Evolutionary conservation across 2,797 vertebrate genomes (phyloP), one percentile per base, ranked within the genome.

Genomic region (Otolemur crassicaudatus): DNA sequence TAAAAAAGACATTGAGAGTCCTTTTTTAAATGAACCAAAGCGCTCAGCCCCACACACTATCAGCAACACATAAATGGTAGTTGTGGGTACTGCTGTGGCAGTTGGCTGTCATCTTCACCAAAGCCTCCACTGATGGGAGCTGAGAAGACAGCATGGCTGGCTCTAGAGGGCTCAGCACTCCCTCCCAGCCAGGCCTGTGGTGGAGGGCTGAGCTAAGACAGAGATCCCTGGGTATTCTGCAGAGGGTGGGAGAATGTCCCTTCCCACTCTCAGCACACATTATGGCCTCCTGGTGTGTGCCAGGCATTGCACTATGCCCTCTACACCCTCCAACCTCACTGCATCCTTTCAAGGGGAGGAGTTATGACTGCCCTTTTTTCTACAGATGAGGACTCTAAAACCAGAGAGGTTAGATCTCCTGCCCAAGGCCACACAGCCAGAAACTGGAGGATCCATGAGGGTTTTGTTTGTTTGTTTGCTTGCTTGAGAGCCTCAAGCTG

Each of bases 371-470:
- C 27, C 22, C 9, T 7, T 9, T 31, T 80, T 91, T 31, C 60
- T 69, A n/a, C 72, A 93, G 72, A 85, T 4, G 29, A 77, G n/a
- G 46, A 67, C 29, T 69, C 49, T 25, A 25, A 46, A 91, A 67
- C 11, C 69, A 94, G 46, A 92, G 60, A 82, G 37, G 82, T 82
- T 29, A 75, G 79, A 23, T 79, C 79, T 91, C 75, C 56, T 70
- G 43, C 40, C 69, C 53, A 49, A 86, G 43, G 46, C 77, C 84
- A 90, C 61, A 46, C 75, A 91, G 65, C 60, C 61, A 80, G 13
- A 72, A 73, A 65, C 40, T n/a, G 72, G 58, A 91, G 40, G 37
- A 46, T 34, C 29, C 65, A 17, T 19, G 40, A 40, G 40, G 40
- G 40, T 40, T 40, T 40, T 7, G 37, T 40, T 40, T 40, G 6